Base-by-base conservation (phyloP, 2,113 vertebrate genomes). In the Nyctereutes procyonoides region DNA sequence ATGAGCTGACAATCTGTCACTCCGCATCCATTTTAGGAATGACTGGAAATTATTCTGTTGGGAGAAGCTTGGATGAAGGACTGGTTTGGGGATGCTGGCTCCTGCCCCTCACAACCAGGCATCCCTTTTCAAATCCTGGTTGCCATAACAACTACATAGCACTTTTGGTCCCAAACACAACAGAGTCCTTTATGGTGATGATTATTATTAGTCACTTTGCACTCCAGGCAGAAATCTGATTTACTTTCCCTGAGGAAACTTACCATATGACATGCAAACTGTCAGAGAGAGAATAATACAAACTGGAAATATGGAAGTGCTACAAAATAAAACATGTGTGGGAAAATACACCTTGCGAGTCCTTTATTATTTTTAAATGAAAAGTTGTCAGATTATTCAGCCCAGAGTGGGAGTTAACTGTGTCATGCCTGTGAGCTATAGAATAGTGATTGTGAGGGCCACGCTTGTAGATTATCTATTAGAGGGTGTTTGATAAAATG, bases 111-210 rank as follows among this genome's bases (percentile, higher is more conserved):
- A 96, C 95, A 98, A 98, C 91, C 65, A 91, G 95, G 84, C 55
- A 91, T 79, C 93, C 97, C 69, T 95, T 98, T 98, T 98, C 94
- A 97, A 98, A 98, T 98, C 96, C 95, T 80, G 82, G 98, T 98
- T 99, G 89, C 98, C 97, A 98, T 99, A 98, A 98, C 98, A 98
- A 99, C 98, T 98, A 95, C 96, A 97, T 73, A 97, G 97, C 89
- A 96, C 96, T 97, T 98, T 95, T 97, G 90, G 97, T 98, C 79
- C 96, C 94, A 97, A 98, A 98, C 96, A 98, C 97, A 97, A 96
- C 96, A 95, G 90, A 88, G 95, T 98, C 79, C 93, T 98, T 98
- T 89, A 97, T 92, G 77, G 94, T 95, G 91, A 97, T 98, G 97
- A 97, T 98, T 93, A 96, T 93, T 96, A 95, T 98, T 98, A 96